Base-by-base conservation (phyloP, 2,797 vertebrate genomes). In the Mycteria americana region DNA sequence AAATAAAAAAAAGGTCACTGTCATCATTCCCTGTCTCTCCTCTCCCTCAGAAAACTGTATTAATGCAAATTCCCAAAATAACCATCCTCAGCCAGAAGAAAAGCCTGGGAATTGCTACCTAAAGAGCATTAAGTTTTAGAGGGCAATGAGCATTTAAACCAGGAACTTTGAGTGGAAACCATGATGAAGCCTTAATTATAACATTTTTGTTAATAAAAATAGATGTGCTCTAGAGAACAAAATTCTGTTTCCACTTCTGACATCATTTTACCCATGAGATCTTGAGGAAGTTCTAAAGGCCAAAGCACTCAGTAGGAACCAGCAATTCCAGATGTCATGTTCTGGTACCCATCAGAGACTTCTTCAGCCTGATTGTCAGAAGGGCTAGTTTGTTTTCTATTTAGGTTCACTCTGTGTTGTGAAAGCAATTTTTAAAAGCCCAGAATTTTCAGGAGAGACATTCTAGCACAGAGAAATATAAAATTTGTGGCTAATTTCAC, bases 141-240 rank as follows among this genome's bases (percentile, higher is more conserved):
- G 24, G 39, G 81, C 59, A 89, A 76, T 12, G 10, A 95, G 59
- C 27, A 87, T 83, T 78, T 87, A 85, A 93, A 94, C 35, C 46
- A 95, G 68, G 88, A 95, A 85, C 67, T 76, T 45, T 30, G 78
- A 93, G 84, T 93, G 92, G 95, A 96, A 96, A 97, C 23, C 92
- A 96, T 85, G 91, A 96, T 93, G 80, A 95, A 93, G 86, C 39
- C 63, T 92, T 84, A 96, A 92, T 91, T 94, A 87, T 37, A 87
- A 89, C 18, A 91, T 97, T 94, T 96, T 89, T 89, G 53, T 67
- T 91, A 92, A 85, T 94, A 96, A 97, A 97, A 96, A 96, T 94
- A 96, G 93, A 93, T 80, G 80, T 93, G 87, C 78, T 95, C 72
- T 79, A 30, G 78, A 93, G 75, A 92, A 96, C 45, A 76, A 93